Evolutionary conservation across 2,113 vertebrate genomes (phyloP), one percentile per base, ranked within the genome.

Genomic region (Eublepharis macularius): DNA sequence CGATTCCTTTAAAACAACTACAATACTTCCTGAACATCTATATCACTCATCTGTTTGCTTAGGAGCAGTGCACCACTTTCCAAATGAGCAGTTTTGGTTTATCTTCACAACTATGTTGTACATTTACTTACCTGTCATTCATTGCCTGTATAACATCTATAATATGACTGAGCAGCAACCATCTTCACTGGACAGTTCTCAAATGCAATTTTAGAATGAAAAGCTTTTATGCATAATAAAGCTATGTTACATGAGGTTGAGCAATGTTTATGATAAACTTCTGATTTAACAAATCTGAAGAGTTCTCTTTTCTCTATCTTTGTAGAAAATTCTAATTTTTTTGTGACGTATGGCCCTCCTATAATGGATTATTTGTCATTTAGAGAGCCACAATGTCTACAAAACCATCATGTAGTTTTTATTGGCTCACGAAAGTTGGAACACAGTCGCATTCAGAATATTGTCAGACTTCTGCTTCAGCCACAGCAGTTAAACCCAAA

Each of bases 51-150:
- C 6, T 69, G 5, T 69, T 57, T 57, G 54, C 54, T 69, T 69
- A 36, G n/a, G 13, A 68, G 66, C 65, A 69, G 36, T n/a, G 16
- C 34, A 34, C 4, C 14, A 34, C 16, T 34, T 36, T 70, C 34
- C 32, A 14, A 70, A 36, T 34, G 14, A 68, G 5, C 12, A 16
- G 14, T 68, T 68, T n/a, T 14, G 16, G 3, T 34, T 16, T 69
- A 69, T 36, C 24, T 29, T 63, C 10, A 36, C 34, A n/a, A 43
- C 1, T 19, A 76, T 69, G 19, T 24, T 26, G 2, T 41, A n/a
- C 81, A 54, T 65, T 86, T 79, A 82, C 86, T 79, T 87, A 88
- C 43, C 5, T 43, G 54, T 34, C 66, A 9, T 29, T 83, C 26
- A 51, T 43, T 65, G 14, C 34, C 17, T 78, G 1, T 16, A 65